phyloP scores from a whole-genome alignment of 1,140 invertebrate genomes.

The Chymomyza costata region DNA sequence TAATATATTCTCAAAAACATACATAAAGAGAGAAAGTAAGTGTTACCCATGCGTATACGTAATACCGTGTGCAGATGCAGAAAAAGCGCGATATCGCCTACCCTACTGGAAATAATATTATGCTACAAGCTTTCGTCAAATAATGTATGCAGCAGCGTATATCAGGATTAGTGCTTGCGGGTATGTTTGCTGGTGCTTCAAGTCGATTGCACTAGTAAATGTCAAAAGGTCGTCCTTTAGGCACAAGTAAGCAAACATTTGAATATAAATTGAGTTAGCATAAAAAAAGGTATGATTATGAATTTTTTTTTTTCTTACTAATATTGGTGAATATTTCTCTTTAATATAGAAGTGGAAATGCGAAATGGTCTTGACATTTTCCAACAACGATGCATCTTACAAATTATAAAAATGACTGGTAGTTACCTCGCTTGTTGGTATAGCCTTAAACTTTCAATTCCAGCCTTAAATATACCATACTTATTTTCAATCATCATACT shows the following conservation, averaged over 20 bases:
- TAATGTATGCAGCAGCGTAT: constrained; percentile 59
- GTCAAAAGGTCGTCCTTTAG: constrained; percentile 55
- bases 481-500: constrained; percentile 74
- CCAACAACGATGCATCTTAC: too few relatives aligned
- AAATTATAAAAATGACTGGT: too few relatives aligned
- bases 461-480: too few relatives aligned
- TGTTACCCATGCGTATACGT: constrained; percentile 44
- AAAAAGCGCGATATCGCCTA: constrained; percentile 23
- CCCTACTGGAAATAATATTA: constrained; percentile 64
- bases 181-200: constrained; percentile 31
- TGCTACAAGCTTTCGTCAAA: constrained; percentile 61
- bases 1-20: too few relatives aligned
- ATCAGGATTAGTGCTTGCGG: constrained; percentile 1
- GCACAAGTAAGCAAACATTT: constrained; percentile 52
- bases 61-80: constrained; percentile 71
- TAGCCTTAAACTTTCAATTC: too few relatives aligned
- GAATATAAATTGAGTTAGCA: constrained; percentile 36
- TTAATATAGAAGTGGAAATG: too few relatives aligned
- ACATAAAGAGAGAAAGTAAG: background rate
- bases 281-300: too few relatives aligned
- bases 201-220: constrained; percentile 60
- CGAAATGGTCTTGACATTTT: too few relatives aligned
- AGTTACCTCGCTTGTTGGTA: too few relatives aligned
- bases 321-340: too few relatives aligned
- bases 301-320: too few relatives aligned